phyloP scores from a whole-genome alignment of 2,888 invertebrate genomes.

The Tetanocera ferruginea region DNA sequence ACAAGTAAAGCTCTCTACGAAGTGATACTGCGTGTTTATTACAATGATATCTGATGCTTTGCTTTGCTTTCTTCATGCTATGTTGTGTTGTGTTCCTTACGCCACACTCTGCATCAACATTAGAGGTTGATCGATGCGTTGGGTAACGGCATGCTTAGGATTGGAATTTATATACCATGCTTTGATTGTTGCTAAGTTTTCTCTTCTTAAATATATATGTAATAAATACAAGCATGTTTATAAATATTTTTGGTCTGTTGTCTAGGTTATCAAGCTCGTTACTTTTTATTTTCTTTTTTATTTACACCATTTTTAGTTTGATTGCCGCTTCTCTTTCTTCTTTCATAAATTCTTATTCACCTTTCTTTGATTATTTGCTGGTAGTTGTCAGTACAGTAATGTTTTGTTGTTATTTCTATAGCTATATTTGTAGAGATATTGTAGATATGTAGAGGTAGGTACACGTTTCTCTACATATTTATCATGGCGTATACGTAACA shows the following conservation, averaged over 20 bases:
- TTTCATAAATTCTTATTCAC: not conserved
- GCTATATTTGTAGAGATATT: too few species aligned
- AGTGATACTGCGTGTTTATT: not conserved
- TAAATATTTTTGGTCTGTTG: not conserved
- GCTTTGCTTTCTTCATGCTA: not conserved
- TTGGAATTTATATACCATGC: not conserved
- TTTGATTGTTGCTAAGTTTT: not conserved
- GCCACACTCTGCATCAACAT: too few species aligned
- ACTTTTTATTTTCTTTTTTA: not conserved
- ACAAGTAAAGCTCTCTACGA: not conserved
- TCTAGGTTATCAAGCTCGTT: not conserved
- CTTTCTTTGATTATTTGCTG: not conserved
- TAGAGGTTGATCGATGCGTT: too few species aligned
- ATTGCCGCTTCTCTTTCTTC: not conserved
- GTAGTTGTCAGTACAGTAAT: not conserved
- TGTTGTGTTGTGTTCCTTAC: not conserved
- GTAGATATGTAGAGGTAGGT: too few species aligned
- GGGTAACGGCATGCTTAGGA: not conserved
- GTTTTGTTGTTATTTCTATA: not conserved
- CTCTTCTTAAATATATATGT: not conserved
- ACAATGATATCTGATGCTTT: constrained; percentile 4
- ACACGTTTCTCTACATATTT: not conserved
- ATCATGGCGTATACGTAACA: not conserved
- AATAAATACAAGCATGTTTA: not conserved
- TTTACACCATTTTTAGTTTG: not conserved